phyloP scores from a whole-genome alignment of 2,797 vertebrate species.

The Diplodus puntazzo region DNA sequence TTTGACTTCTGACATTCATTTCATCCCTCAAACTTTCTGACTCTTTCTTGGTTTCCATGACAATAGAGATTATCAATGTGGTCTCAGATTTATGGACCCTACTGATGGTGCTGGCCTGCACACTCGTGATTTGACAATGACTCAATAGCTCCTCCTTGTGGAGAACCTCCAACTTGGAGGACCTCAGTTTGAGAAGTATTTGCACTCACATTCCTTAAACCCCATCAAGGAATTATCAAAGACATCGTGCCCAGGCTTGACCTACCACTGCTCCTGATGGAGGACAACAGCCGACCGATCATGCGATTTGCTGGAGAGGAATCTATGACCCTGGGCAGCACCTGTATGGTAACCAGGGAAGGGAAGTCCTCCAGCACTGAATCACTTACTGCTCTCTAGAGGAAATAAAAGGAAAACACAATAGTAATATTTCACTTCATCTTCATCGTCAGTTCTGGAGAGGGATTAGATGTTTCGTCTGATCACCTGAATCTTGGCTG shows the following conservation, averaged over 20 bases:
- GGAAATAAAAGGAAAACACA: neutral
- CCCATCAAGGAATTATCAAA: neutral
- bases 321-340: slow-evolving; percentile 94
- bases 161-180: neutral
- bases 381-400: slow-evolving; percentile 85
- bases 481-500: slow-evolving; percentile 89
- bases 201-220: no score
- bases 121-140: neutral
- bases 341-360: slow-evolving; percentile 92
- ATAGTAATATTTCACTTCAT: neutral
- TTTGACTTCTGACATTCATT: no score
- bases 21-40: no score
- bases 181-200: neutral
- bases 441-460: neutral
- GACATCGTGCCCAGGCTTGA: neutral
- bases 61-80: no score
- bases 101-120: neutral
- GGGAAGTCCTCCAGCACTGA: slow-evolving; percentile 92
- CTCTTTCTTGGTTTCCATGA: no score
- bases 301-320: slow-evolving; percentile 92
- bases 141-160: slow-evolving; percentile 23
- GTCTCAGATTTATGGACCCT: no score
- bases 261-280: slow-evolving; percentile 93
- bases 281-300: slow-evolving; percentile 92
- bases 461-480: fast-evolving